phyloP scores from a whole-genome alignment of 2,888 invertebrate genomes.

The Drosophila mulleri region DNA sequence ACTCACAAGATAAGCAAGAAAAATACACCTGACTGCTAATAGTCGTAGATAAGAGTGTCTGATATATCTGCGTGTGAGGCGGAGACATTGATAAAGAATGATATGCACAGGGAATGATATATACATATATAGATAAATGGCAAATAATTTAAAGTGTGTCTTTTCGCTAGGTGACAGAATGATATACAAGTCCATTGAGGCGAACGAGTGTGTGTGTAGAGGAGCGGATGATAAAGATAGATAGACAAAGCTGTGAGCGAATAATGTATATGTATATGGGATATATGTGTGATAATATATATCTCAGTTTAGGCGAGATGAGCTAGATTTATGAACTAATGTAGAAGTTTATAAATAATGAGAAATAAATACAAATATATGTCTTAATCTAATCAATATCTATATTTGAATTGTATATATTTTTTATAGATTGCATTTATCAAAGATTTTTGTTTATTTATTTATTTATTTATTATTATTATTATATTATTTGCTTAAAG shows the following conservation, averaged over 20 bases:
- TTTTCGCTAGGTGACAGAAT: conserved; percentile 1
- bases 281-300: neutral
- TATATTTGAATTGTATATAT: no score
- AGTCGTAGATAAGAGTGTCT: neutral
- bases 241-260: neutral
- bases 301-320: no score
- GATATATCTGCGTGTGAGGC: neutral
- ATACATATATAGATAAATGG: conserved; percentile 9
- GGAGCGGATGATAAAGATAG: neutral
- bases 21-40: conserved; percentile 12
- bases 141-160: neutral
- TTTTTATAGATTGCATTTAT: neutral
- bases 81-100: neutral
- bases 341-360: neutral
- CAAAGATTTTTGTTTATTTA: neutral
- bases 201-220: neutral
- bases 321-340: no score
- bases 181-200: conserved; percentile 12
- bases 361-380: neutral
- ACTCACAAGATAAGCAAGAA: conserved; percentile 3
- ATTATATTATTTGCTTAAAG: no score
- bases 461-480: no score
- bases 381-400: neutral
- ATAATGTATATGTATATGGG: neutral
- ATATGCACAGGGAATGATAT: neutral